Conservation (phyloP, 2,888 invertebrate genomes). For the Abrostola tripartita region DNA sequence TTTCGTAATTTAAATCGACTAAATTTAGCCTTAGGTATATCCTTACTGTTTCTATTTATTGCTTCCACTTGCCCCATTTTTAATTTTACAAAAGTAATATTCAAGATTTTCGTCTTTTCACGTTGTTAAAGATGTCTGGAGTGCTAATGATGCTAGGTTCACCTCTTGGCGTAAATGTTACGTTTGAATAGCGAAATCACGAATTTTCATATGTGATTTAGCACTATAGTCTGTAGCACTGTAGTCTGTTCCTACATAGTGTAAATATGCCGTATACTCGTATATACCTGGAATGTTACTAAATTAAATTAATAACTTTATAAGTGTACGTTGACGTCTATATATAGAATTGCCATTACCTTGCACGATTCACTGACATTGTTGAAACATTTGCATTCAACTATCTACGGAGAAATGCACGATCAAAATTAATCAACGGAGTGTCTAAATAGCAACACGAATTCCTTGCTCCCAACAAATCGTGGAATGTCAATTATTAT, state of each 20-base stretch:
- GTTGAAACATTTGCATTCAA: slow-evolving; percentile 16
- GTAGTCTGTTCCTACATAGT: no score
- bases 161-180: background rate
- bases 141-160: background rate
- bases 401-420: slow-evolving; percentile 18
- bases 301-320: background rate
- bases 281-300: no score
- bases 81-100: background rate
- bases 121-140: background rate
- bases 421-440: slow-evolving; percentile 36
- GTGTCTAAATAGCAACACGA: slow-evolving; percentile 5
- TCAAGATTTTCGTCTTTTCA: background rate
- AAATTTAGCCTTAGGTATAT: background rate
- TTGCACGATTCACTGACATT: slow-evolving; percentile 10
- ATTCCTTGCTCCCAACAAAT: slow-evolving; percentile 9
- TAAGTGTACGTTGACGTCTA: background rate
- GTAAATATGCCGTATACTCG: no score
- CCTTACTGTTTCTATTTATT: background rate
- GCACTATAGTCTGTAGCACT: no score
- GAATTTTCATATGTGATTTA: no score
- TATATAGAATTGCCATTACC: background rate
- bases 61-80: background rate
- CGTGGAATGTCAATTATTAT: slow-evolving; percentile 36
- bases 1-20: no score
- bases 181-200: background rate